Evolutionary conservation across 2,888 invertebrate species (phyloP), one percentile per base, ranked within the genome.

Genomic region (Tricholauxania praeusta): DNA sequence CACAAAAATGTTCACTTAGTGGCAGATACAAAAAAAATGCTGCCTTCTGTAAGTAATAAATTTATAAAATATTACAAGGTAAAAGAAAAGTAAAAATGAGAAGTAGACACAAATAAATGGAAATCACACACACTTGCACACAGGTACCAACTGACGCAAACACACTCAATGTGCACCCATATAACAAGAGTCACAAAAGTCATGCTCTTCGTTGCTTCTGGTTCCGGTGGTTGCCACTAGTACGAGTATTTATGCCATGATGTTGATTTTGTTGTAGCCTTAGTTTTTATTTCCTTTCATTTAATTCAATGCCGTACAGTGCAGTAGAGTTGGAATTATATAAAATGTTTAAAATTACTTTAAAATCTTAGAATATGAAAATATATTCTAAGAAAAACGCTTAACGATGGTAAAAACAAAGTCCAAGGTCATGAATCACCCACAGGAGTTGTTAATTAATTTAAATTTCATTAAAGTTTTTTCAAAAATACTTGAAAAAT

Each of bases 41-140:
- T 67, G 53, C 32, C 32, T 22, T 14, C 32, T 60, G 49, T 32
- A 32, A 51, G 60, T 14, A 60, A 69, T 69, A 69, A 60, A 69
- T 69, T 69, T 52, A 7, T 52, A 69, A 69, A 62, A 69, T 69
- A 69, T 60, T 60, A 66, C 52, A 66, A 66, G 39, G 15, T 53
- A 53, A 12, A 66, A 22, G 48, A 39, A n/a, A 15, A 63, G 22
- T 32, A 52, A 51, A 66, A 53, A 17, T 53, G 10, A 39, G 39
- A 39, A 39, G 39, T 10, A 7, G 39, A 39, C 39, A 39, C 39
- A 39, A 39, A 39, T 39, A 39, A 39, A 39, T 49, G 68, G 19
- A 28, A 48, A 67, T 28, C n/a, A 55, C 55, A 55, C 14, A 57
- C 55, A 3, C 28, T 28, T 28, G 4, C 28, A 57, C 55, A 17